Evolutionary conservation across 1,140 invertebrate species (phyloP).

Genomic region (Cepaea nemoralis): DNA sequence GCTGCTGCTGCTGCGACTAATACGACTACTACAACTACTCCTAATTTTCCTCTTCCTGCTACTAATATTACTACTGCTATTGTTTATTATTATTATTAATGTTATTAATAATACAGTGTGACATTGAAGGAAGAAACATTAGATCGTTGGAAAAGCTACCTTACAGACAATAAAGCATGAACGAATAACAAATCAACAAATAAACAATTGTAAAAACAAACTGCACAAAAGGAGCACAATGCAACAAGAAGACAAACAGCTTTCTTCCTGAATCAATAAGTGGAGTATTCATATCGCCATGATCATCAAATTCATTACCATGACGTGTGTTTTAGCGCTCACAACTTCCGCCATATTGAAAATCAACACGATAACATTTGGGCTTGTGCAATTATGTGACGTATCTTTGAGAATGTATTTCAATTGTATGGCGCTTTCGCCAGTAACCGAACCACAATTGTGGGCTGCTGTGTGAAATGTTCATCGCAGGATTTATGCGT

Average conservation of each 20-base stretch:
- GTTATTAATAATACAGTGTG: no score
- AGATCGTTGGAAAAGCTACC: no score
- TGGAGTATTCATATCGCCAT: no score
- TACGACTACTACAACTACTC: constrained; percentile 16
- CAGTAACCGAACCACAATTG: not conserved
- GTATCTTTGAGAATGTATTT: not conserved
- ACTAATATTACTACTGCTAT: not conserved
- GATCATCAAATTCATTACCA: not conserved
- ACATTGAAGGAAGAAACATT: no score
- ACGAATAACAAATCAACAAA: no score
- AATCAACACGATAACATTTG: not conserved
- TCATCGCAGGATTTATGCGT: not conserved
- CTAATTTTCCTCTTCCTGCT: not conserved
- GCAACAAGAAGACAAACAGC: no score
- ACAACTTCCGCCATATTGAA: not conserved
- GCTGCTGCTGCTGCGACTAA: constrained; percentile 20
- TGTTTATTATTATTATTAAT: no score
- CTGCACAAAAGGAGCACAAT: no score
- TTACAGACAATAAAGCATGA: no score
- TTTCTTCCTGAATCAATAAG: no score
- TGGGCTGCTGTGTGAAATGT: not conserved
- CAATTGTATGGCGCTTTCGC: not conserved
- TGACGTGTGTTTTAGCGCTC: not conserved
- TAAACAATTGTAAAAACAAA: no score
- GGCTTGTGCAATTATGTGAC: not conserved